phyloP scores from a whole-genome alignment of 1,140 invertebrate genomes.

The Ladona fulva region DNA sequence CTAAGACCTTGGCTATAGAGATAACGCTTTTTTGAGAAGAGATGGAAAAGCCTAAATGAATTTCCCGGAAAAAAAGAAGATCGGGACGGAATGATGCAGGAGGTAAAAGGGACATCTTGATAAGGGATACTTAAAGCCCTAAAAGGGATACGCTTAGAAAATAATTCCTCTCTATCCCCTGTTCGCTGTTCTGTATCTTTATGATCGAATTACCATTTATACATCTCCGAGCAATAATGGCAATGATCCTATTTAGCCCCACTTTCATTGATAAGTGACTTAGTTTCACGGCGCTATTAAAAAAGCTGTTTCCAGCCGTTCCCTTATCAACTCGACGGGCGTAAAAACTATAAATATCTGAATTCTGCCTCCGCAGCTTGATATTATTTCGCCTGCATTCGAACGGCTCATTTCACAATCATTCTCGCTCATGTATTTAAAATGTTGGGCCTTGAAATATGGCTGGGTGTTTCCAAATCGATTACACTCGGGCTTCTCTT shows the following conservation, averaged over 20 bases:
- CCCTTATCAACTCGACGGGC: too few species aligned
- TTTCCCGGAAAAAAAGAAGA: neutral
- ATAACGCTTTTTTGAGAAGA: neutral
- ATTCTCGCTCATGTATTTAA: too few species aligned
- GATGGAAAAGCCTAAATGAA: neutral
- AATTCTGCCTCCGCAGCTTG: too few species aligned
- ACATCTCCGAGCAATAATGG: neutral
- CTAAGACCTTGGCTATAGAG: neutral
- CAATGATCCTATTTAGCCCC: neutral
- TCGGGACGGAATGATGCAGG: neutral
- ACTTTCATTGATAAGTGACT: neutral
- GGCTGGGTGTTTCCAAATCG: too few species aligned
- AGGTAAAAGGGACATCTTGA: neutral
- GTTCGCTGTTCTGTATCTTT: neutral
- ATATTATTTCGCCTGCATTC: too few species aligned
- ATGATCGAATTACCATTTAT: slow-evolving; percentile 2
- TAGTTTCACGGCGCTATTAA: too few species aligned
- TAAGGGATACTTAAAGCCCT: neutral
- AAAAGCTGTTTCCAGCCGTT: too few species aligned
- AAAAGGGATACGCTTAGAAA: neutral
- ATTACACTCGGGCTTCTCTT: too few species aligned
- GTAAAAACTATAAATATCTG: too few species aligned
- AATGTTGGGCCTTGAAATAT: too few species aligned
- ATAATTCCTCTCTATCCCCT: too few species aligned
- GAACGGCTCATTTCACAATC: too few species aligned